Evolutionary conservation across 2,113 vertebrate species (phyloP), one percentile per base, ranked within the genome.

Genomic region (Nanger granti): DNA sequence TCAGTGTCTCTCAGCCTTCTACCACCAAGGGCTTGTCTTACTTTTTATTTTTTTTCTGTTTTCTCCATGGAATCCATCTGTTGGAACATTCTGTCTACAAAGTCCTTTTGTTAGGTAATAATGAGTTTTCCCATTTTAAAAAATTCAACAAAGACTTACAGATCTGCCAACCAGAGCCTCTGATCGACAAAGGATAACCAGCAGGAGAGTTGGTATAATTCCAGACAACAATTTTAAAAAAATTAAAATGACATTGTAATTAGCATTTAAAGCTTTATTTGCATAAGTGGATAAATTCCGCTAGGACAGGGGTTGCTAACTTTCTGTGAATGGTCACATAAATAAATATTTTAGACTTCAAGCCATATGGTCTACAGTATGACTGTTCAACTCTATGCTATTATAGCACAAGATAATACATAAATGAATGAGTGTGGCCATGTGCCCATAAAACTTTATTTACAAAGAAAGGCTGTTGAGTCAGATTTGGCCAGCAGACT

Each of bases 41-140:
- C 22, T 55, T 80, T 60, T 62, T 47, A 22, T 9, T 69, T 69
- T 60, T 80, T 80, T 88, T 9, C 31, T 6, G 12, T 93, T 97
- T 97, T 89, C 97, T 95, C 79, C 89, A 15, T 0, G 0, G 49
- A 95, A 80, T 60, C 88, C 94, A 86, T 62, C 90, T 98, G 95
- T 41, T 95, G 62, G 87, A 97, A 94, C 87, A 87, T 97, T 97
- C 69, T 87, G 83, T 94, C 95, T 37, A 87, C 73, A 93, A 80
- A 69, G 44, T 90, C 62, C 59, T 95, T 96, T 97, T 93, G 79
- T 96, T 89, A 95, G 52, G 52, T 92, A 95, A 95, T 97, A 93
- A 95, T 93, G 84, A 96, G 84, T 93, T 97, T 93, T 91, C 47
- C 31, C n/a, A 60, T 95, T 97, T 98, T 87, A 84, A 92, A 93